These are phyloP conservation scores for Cremastobaeus sp. DNA, from an alignment of 2,888 invertebrate genomes.

Conservation along the genomic window DNA sequence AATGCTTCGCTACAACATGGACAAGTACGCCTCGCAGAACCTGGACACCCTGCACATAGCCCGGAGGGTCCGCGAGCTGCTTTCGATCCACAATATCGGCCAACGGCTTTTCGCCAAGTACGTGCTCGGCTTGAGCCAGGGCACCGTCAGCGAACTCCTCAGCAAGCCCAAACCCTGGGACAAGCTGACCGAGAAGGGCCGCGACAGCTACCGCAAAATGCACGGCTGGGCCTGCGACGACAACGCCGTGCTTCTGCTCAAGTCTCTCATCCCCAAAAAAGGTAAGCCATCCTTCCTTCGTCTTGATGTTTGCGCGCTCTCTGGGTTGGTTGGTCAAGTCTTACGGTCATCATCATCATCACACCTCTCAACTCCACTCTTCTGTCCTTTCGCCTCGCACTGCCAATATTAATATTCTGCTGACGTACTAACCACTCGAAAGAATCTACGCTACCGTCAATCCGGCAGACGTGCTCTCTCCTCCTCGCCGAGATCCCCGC, in stretches of 20 bases:
- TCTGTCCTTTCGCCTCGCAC: constrained; percentile 73
- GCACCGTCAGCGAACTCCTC: constrained; percentile 97
- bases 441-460: constrained; percentile 64
- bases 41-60: constrained; percentile 97
- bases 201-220: constrained; percentile 99
- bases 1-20: constrained; percentile 96
- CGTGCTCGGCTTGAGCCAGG: constrained; percentile 96
- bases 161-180: constrained; percentile 99
- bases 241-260: constrained; percentile 96
- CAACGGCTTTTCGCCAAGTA: constrained; percentile 99
- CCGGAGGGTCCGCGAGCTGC: constrained; percentile 92
- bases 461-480: constrained; percentile 29
- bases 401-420: constrained; percentile 75
- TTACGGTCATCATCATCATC: constrained; percentile 40
- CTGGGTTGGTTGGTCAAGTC: constrained; percentile 28
- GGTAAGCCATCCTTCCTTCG: constrained; percentile 82
- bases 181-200: constrained; percentile 98
- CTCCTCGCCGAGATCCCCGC: constrained; percentile 56
- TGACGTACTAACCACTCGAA: constrained; percentile 72
- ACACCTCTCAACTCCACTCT: constrained; percentile 46
- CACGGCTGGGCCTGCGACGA: constrained; percentile 99
- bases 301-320: constrained; percentile 39
- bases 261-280: constrained; percentile 98
- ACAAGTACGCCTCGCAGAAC: constrained; percentile 95
- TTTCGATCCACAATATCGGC: constrained; percentile 98